These are phyloP conservation scores for Pseudanteris insignis DNA, from an alignment of 2,888 invertebrate genomes.

Conservation along the genomic window DNA sequence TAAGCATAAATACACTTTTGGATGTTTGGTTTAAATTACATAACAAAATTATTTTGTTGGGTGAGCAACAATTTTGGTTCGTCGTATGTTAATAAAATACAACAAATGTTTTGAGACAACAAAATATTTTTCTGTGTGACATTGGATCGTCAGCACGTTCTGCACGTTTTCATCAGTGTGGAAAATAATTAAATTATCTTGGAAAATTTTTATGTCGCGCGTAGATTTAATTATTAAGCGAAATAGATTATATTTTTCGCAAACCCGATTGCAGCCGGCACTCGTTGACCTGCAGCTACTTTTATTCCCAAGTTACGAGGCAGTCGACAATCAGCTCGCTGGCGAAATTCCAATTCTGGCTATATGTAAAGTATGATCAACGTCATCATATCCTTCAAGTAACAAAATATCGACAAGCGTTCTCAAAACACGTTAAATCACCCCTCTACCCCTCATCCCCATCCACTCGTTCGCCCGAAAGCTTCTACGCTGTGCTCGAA, in stretches of 20 bases:
- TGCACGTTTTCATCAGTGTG: constrained; percentile 40
- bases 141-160: constrained; percentile 39
- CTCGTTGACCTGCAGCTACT: constrained; percentile 47
- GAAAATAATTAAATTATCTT: constrained; percentile 60
- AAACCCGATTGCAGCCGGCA: constrained; percentile 51
- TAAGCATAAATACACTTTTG: too few relatives aligned
- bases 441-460: too few relatives aligned
- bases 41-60: too few relatives aligned
- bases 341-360: constrained; percentile 36
- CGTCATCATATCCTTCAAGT: constrained; percentile 21
- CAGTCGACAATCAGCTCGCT: constrained; percentile 35
- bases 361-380: constrained; percentile 31
- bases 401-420: constrained; percentile 22
- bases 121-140: constrained; percentile 34
- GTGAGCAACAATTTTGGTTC: too few relatives aligned
- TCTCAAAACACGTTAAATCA: constrained; percentile 3
- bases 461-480: too few relatives aligned
- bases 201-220: constrained; percentile 57
- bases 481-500: too few relatives aligned
- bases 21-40: too few relatives aligned
- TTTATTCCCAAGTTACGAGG: constrained; percentile 45
- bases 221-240: constrained; percentile 59
- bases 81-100: constrained; percentile 33
- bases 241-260: constrained; percentile 63
- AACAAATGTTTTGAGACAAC: too few relatives aligned